These are phyloP conservation scores for Neoarius graeffei DNA, from an alignment of 2,113 vertebrate species.

Conservation along the genomic window DNA sequence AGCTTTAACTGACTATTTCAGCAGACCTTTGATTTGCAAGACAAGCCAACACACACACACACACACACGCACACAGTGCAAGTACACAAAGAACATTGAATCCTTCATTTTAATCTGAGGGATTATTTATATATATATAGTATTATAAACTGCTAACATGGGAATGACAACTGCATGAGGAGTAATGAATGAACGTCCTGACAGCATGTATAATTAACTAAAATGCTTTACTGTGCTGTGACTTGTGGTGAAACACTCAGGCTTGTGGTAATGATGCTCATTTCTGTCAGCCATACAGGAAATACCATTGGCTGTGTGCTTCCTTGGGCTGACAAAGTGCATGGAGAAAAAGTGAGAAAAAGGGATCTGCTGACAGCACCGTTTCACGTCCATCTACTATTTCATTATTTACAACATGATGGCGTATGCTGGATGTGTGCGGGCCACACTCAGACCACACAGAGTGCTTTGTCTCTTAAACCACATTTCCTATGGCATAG, in stretches of 20 bases:
- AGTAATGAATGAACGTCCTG: background rate
- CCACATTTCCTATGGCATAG: background rate
- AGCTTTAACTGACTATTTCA: constrained; percentile 1
- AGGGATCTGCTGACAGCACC: constrained; percentile 58
- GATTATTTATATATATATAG: background rate
- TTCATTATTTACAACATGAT: constrained; percentile 60
- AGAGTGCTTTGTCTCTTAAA: constrained; percentile 28
- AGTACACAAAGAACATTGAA: constrained; percentile 11
- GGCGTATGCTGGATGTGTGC: constrained; percentile 59
- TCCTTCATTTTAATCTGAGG: background rate
- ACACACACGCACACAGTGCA: background rate
- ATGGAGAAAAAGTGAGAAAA: constrained; percentile 28
- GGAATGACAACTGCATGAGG: background rate
- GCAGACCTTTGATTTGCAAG: background rate
- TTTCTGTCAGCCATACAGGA: constrained; percentile 64
- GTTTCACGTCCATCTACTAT: constrained; percentile 54
- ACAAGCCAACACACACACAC: background rate
- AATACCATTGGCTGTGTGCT: constrained; percentile 65
- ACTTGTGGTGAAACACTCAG: constrained; percentile 18
- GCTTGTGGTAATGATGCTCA: constrained; percentile 52
- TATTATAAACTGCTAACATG: background rate
- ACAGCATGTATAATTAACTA: constrained; percentile 1
- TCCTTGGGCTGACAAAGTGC: constrained; percentile 47
- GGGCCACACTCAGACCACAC: constrained; percentile 62
- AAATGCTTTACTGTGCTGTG: background rate